These are phyloP conservation scores for cattle (Bos taurus) DNA, from an alignment of 2,113 vertebrate genomes.

Conservation along the genomic window DNA sequence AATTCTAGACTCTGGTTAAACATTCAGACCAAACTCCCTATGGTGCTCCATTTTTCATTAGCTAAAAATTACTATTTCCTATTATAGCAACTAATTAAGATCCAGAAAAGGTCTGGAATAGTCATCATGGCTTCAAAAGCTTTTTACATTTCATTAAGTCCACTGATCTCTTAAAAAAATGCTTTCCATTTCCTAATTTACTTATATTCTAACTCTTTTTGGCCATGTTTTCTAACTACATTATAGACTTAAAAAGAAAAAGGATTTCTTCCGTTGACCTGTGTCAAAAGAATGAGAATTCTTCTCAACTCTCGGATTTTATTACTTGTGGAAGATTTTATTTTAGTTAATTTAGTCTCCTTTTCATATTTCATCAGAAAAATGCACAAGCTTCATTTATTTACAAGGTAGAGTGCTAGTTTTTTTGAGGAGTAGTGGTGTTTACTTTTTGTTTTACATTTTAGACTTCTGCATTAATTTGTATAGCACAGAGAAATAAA, in stretches of 20 bases:
- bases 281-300: neutral
- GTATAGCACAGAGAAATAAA: neutral
- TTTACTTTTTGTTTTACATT: neutral
- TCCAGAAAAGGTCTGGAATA: neutral
- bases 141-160: neutral
- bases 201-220: neutral
- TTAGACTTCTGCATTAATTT: neutral
- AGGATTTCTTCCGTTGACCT: neutral
- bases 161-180: neutral
- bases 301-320: neutral
- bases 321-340: neutral
- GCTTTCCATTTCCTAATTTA: neutral
- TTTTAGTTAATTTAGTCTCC: neutral
- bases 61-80: conserved; percentile 10
- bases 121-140: neutral
- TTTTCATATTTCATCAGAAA: neutral
- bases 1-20: neutral
- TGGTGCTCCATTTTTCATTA: conserved; percentile 11
- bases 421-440: neutral
- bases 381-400: neutral
- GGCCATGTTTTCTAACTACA: neutral
- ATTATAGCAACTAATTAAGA: conserved; percentile 37
- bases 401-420: neutral
- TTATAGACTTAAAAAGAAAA: neutral
- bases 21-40: conserved; percentile 19